phyloP scores from a whole-genome alignment of 30 jellyfish, hydroid and myxozoan species.

The Aurelia sp. region DNA sequence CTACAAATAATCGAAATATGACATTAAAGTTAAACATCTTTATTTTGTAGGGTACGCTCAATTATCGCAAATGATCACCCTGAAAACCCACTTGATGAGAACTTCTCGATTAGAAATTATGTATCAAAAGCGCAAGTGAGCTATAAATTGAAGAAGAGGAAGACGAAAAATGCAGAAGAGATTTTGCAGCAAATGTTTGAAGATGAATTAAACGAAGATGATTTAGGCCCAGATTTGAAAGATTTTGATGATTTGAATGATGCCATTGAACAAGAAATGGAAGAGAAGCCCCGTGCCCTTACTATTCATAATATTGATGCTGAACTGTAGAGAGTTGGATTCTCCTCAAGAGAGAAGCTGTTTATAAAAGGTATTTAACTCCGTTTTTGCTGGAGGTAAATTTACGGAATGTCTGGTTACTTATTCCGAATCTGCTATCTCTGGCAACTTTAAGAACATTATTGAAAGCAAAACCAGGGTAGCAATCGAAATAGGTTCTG shows the following conservation, averaged over 20 bases:
- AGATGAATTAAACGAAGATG: constrained; percentile 95
- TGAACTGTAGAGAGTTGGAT: too few relatives aligned
- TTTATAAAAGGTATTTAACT: too few relatives aligned
- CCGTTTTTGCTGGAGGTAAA: too few relatives aligned
- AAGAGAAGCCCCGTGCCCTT: constrained; percentile 35
- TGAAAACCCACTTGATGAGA: constrained; percentile 74
- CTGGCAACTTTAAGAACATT: too few relatives aligned
- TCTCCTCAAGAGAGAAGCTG: too few relatives aligned
- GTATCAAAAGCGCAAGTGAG: constrained; percentile 74
- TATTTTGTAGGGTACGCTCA: not conserved
- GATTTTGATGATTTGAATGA: constrained; percentile 87
- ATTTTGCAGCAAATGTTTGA: constrained; percentile 97
- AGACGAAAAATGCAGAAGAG: constrained; percentile 92
- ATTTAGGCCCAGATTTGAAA: constrained; percentile 79
- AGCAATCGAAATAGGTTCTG: too few relatives aligned
- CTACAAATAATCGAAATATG: too few relatives aligned
- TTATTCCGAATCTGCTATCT: too few relatives aligned
- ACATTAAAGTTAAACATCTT: not conserved
- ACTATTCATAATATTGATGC: constrained; percentile 76
- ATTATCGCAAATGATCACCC: not conserved
- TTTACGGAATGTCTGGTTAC: too few relatives aligned
- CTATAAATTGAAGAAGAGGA: constrained; percentile 73
- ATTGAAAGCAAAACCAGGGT: too few relatives aligned
- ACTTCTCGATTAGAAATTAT: constrained; percentile 73
- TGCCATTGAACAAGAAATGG: constrained; percentile 56